These are phyloP conservation scores for Smutsia temminckii DNA, from an alignment of 2,797 vertebrate species.

Conservation along the genomic window DNA sequence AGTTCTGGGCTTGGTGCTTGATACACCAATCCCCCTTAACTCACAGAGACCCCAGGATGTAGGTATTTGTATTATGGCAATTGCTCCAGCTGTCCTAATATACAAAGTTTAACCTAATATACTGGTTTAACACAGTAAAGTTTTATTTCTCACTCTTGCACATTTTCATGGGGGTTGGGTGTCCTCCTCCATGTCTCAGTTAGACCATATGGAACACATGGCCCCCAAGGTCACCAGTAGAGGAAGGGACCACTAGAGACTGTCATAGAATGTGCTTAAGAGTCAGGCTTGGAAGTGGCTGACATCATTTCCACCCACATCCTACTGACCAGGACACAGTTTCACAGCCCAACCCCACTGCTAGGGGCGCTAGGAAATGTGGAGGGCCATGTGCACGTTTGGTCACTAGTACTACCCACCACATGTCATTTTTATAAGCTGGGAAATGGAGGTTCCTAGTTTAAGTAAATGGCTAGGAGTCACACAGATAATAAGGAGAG, in stretches of 20 bases:
- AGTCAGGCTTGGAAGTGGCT: background rate
- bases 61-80: background rate
- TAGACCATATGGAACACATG: background rate
- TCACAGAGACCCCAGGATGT: background rate
- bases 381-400: background rate
- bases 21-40: background rate
- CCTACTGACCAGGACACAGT: background rate
- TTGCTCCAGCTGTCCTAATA: background rate
- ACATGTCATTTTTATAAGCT: background rate
- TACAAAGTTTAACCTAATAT: too few species aligned
- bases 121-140: background rate
- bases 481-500: background rate
- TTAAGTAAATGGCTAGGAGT: slow-evolving; percentile 2
- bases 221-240: background rate
- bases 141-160: background rate
- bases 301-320: background rate
- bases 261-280: background rate
- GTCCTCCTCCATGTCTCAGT: background rate
- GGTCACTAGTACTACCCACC: background rate
- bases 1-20: background rate
- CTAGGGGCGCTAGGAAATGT: background rate
- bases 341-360: background rate
- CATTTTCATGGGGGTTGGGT: background rate
- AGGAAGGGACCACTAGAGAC: background rate
- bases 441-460: background rate